These are phyloP conservation scores for Selene dorsalis DNA, from an alignment of 2,797 vertebrate genomes.

Conservation along the genomic window DNA sequence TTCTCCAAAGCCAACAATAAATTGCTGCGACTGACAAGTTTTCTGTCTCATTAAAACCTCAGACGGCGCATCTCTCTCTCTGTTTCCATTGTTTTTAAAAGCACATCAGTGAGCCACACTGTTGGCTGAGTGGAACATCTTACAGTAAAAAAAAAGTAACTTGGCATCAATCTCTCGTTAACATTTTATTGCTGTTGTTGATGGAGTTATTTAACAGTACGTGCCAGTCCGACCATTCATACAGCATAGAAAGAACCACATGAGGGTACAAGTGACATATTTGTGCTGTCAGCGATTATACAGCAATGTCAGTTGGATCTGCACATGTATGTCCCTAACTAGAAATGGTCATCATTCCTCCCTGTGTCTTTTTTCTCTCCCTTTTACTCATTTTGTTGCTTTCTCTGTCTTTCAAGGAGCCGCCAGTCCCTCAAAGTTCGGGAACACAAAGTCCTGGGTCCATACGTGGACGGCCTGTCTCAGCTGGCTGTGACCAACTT, in stretches of 20 bases:
- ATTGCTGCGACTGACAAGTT: background rate
- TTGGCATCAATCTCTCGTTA: background rate
- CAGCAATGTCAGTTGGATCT: background rate
- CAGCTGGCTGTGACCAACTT: conserved; percentile 97
- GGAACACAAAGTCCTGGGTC: conserved; percentile 98
- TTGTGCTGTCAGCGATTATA: background rate
- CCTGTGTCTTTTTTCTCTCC: background rate
- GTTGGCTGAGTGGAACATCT: background rate
- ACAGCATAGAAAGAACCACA: background rate
- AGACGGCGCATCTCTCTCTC: background rate
- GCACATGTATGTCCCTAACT: background rate
- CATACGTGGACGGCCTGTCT: conserved; percentile 96
- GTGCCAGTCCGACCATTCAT: background rate
- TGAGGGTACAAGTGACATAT: background rate
- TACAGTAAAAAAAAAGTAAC: background rate
- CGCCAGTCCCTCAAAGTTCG: conserved; percentile 97
- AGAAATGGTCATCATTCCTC: background rate
- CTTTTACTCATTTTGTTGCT: conserved; percentile 12
- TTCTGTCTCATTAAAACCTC: no score
- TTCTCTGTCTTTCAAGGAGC: conserved; percentile 82
- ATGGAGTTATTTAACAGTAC: conserved; percentile 9
- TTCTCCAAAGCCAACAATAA: background rate
- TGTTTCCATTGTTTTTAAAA: background rate
- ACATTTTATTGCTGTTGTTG: conserved; percentile 9
- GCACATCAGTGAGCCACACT: background rate